Evolutionary conservation across 2,888 invertebrate species (phyloP), one percentile per base, ranked within the genome.

Genomic region (Aricia artaxerxes): DNA sequence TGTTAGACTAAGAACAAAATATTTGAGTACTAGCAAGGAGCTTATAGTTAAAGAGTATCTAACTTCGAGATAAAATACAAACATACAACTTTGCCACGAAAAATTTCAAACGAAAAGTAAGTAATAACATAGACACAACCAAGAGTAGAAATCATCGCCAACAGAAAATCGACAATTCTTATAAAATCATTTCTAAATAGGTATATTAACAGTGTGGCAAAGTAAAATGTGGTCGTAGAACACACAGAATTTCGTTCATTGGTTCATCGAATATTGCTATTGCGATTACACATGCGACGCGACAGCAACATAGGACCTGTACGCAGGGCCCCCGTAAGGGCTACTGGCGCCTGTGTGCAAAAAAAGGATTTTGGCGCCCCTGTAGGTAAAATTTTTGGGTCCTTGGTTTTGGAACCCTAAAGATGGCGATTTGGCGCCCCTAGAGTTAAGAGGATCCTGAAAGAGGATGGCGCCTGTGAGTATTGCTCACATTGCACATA

Each of bases 1-100:
- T 76, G 76, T 76, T 76, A 76, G 57, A 35, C 76, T 69, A 69
- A 4, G 35, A 35, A 35, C 35, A 35, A 35, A 35, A 13, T 5
- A 35, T 69, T 35, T 31, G 53, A 57, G 80, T 84, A 85, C 84
- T 85, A 86, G 87, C 87, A 86, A 86, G 82, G 85, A 87, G 86
- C 86, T 87, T 86, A 87, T 85, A 85, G 24, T 35, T 13, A 13
- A 35, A 38, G 69, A 69, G 69, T 69, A 69, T 69, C 69, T 9
- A 64, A 64, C 64, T 64, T 31, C 31, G 64, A 64, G 24, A 64
- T 64, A 64, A 64, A 31, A 64, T 24, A 64, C 31, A 11, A 44
- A 75, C 75, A 75, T 53, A 24, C 75, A 49, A 40, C 73, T 73
- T 73, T 31, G 64, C 31, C 64, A 64, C 31, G 24, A 11, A 64